Percentiles rank a stretch among this genome's conserved stretches.
phyloP scores from a whole-genome alignment of 2,797 vertebrate genomes.

The Dryobates pubescens region DNA sequence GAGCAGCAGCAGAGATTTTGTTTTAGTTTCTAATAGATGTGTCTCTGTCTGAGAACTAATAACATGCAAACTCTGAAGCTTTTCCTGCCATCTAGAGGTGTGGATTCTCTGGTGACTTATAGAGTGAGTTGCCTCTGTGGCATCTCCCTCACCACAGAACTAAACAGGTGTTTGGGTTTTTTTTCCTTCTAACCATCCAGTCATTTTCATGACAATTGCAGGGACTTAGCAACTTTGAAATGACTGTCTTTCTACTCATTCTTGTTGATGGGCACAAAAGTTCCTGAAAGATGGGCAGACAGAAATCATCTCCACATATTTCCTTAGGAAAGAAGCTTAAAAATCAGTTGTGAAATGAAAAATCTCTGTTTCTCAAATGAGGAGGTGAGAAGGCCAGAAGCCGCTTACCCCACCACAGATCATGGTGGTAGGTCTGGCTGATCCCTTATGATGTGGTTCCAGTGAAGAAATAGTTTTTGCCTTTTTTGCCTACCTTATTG shows the following conservation, averaged over 20 bases:
- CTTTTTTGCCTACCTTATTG: neutral
- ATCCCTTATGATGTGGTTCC: neutral
- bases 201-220: neutral
- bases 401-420: neutral
- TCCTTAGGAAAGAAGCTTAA: neutral
- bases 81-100: conserved; percentile 6
- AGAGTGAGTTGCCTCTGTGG: neutral
- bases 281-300: neutral
- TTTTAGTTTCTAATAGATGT: conserved; percentile 24
- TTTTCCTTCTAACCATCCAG: neutral
- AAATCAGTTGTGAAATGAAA: neutral
- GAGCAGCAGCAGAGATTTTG: neutral
- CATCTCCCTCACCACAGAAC: neutral
- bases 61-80: neutral
- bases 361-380: neutral
- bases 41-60: conserved; percentile 20
- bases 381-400: neutral
- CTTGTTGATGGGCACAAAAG: neutral
- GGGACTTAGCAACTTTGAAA: neutral
- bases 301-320: neutral
- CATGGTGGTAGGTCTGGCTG: neutral
- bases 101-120: conserved; percentile 44
- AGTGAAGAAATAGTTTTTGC: neutral
- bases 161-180: neutral
- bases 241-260: neutral